Evolutionary conservation across 2,113 vertebrate genomes (phyloP).

Genomic region (Pseudonaja textilis): DNA sequence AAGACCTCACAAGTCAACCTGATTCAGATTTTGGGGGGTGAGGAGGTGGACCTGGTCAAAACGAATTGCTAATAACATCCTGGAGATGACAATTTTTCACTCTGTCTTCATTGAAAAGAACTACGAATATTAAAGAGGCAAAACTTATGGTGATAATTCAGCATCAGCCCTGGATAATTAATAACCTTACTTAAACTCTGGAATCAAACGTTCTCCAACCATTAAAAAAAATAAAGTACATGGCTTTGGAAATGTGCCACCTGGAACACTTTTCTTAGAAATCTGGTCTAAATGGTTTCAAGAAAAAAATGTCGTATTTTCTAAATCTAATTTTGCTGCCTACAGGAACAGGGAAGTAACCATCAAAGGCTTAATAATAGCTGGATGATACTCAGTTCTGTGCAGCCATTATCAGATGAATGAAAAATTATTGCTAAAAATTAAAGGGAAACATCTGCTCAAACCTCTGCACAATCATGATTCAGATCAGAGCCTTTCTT

Average conservation of each 20-base stretch:
- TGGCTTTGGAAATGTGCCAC: neutral
- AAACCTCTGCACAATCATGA: neutral
- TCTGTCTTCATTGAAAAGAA: neutral
- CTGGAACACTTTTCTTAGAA: neutral
- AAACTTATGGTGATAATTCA: neutral
- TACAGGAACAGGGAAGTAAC: neutral
- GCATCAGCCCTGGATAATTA: neutral
- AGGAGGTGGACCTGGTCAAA: neutral
- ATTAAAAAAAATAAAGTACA: neutral
- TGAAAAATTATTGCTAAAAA: neutral
- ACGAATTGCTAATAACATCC: neutral
- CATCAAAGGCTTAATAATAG: neutral
- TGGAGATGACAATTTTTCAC: neutral
- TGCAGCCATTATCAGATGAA: neutral
- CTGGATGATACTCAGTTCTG: neutral
- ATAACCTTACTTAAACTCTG: neutral
- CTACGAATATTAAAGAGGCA: neutral
- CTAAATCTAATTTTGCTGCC: neutral
- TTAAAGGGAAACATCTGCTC: neutral
- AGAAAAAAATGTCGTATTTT: neutral
- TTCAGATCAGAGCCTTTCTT: neutral
- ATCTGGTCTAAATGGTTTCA: neutral
- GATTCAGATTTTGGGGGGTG: too few relatives aligned
- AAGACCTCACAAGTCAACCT: too few relatives aligned
- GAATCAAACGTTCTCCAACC: neutral